Conservation (phyloP, 2,888 invertebrate genomes). For the Sipunculus nudus region DNA sequence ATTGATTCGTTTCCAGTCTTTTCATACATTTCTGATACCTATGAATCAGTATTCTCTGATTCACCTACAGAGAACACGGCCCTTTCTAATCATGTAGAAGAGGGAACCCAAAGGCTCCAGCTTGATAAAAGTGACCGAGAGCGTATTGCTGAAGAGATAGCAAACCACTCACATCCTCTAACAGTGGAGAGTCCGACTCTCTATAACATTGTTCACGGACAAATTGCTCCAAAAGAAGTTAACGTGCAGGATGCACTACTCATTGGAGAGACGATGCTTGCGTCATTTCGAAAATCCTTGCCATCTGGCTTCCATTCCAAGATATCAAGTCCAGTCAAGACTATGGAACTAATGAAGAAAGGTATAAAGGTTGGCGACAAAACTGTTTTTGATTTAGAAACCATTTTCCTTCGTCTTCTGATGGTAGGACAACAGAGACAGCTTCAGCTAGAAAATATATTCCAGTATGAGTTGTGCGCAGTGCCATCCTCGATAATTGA, state of each 20-base stretch:
- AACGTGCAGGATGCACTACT: constrained; percentile 8
- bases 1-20: too few relatives aligned
- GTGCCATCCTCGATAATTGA: not conserved
- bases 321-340: constrained; percentile 4
- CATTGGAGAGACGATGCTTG: not conserved
- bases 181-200: not conserved
- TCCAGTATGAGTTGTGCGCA: too few relatives aligned
- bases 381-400: constrained; percentile 2
- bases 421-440: not conserved
- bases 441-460: not conserved
- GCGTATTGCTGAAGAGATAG: not conserved
- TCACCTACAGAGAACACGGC: too few relatives aligned
- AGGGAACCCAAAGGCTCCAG: not conserved
- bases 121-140: constrained; percentile 1
- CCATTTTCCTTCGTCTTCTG: not conserved
- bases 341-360: constrained; percentile 10
- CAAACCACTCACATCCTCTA: constrained; percentile 2
- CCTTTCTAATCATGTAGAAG: constrained; percentile 6
- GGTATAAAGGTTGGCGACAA: not conserved
- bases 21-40: too few relatives aligned
- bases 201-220: constrained; percentile 3
- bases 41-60: too few relatives aligned
- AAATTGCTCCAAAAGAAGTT: not conserved
- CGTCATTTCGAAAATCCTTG: not conserved
- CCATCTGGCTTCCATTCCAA: not conserved